Evolutionary conservation across 1,140 invertebrate genomes (phyloP).

Genomic region (Pseudomyrmex cubaensis): DNA sequence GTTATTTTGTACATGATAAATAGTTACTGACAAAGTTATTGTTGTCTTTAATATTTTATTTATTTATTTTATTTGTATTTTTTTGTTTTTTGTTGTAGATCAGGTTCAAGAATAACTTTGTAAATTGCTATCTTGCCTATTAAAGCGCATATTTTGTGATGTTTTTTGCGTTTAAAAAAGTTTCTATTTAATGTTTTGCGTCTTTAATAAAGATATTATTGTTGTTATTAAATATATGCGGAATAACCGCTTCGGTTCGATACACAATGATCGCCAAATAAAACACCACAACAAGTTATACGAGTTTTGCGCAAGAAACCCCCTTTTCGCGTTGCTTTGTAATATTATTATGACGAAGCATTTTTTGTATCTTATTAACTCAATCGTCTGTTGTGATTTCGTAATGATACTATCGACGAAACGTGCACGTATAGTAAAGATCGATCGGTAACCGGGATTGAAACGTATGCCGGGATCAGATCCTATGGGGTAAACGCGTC

Average conservation of each 20-base stretch:
- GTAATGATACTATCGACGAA: conserved; percentile 34
- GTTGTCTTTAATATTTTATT: too few species aligned
- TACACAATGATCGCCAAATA: not conserved
- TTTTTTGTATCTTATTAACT: not conserved
- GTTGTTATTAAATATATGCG: not conserved
- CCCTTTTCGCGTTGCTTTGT: too few species aligned
- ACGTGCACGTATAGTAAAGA: not conserved
- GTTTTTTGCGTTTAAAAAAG: too few species aligned
- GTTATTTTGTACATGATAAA: too few species aligned
- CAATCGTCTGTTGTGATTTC: conserved; percentile 32
- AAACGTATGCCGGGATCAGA: conserved; percentile 26
- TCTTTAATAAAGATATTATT: too few species aligned
- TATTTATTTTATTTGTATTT: too few species aligned
- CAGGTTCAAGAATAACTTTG: too few species aligned
- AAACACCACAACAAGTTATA: not conserved
- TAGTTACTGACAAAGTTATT: too few species aligned
- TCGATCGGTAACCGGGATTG: conserved; percentile 60
- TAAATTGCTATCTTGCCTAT: too few species aligned
- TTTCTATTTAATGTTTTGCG: not conserved
- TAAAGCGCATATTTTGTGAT: too few species aligned
- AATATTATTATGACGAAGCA: conserved; percentile 4
- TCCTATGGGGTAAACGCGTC: not conserved
- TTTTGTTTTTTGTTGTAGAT: too few species aligned
- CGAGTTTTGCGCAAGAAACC: conserved; percentile 14
- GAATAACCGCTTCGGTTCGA: not conserved